Conservation (phyloP, 2,113 vertebrate genomes). For the Rhea americana region DNA sequence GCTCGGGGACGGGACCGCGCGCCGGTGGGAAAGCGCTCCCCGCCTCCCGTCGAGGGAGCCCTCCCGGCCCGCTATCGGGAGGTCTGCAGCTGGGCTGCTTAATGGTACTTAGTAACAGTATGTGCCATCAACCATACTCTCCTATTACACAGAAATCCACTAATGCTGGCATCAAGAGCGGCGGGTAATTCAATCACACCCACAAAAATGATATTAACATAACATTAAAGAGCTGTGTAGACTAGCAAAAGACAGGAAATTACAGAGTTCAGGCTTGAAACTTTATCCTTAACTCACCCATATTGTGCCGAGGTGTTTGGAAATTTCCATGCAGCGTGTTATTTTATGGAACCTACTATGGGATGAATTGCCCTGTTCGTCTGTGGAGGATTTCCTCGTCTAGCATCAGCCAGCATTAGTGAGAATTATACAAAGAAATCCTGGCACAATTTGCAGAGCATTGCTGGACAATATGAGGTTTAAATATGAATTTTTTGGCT, state of each 20-base stretch:
- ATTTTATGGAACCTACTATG: conserved; percentile 4
- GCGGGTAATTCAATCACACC: conserved; percentile 25
- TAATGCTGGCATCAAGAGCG: neutral
- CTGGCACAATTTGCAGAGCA: neutral
- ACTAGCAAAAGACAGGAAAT: conserved; percentile 61
- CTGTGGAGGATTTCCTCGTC: conserved; percentile 3
- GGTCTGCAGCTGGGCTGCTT: neutral
- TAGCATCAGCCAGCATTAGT: neutral
- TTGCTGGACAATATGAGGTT: neutral
- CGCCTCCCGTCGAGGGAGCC: conserved; percentile 7
- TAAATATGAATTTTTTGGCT: neutral
- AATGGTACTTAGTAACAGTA: neutral
- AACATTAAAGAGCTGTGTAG: conserved; percentile 49
- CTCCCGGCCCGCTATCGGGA: conserved; percentile 1
- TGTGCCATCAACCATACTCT: neutral
- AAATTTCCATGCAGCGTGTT: neutral
- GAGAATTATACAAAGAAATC: conserved; percentile 23
- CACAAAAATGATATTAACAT: conserved; percentile 55
- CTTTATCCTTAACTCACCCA: conserved; percentile 52
- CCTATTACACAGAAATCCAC: conserved; percentile 23
- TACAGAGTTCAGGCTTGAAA: conserved; percentile 48
- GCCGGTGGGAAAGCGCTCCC: conserved; percentile 43
- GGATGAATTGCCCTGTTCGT: conserved; percentile 11
- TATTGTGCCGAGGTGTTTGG: neutral
- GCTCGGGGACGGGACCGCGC: neutral